Percentiles rank a stretch among this genome's conserved stretches.
phyloP scores from a whole-genome alignment of 2,113 vertebrate genomes.

The Orientallactaga bullata region DNA sequence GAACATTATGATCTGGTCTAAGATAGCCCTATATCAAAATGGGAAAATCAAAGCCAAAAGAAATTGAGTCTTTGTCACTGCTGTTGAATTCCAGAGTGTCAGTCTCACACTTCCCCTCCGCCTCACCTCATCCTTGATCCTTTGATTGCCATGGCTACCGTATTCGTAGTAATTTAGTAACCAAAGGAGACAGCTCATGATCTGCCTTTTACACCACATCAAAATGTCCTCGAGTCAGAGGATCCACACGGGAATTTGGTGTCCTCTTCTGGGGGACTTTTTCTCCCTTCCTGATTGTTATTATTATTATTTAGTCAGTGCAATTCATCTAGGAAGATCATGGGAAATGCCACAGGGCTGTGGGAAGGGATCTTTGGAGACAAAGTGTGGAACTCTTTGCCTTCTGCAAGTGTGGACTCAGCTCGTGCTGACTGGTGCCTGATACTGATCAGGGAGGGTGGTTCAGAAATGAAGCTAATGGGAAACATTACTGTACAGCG shows the following conservation, averaged over 20 bases:
- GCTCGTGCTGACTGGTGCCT: neutral
- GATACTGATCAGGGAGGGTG: neutral
- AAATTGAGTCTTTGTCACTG: neutral
- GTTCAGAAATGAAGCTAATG: no score
- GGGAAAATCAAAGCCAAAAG: neutral
- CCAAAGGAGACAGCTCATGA: neutral
- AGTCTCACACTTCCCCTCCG: neutral
- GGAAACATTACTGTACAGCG: neutral
- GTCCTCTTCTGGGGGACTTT: neutral
- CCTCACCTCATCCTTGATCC: neutral
- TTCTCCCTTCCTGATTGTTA: neutral
- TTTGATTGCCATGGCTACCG: neutral
- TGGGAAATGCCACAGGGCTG: rapidly evolving
- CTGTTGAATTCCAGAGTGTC: neutral
- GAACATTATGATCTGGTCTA: neutral
- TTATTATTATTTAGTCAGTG: constrained; percentile 26
- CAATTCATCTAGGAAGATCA: neutral
- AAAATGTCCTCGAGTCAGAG: neutral
- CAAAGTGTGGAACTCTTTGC: neutral
- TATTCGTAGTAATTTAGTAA: neutral
- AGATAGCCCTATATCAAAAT: neutral
- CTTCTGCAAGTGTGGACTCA: neutral
- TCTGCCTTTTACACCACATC: neutral
- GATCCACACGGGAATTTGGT: neutral
- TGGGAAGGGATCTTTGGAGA: neutral